Evolutionary conservation across 2,113 vertebrate genomes (phyloP).

Genomic region (Paradoxurus hermaphroditus): DNA sequence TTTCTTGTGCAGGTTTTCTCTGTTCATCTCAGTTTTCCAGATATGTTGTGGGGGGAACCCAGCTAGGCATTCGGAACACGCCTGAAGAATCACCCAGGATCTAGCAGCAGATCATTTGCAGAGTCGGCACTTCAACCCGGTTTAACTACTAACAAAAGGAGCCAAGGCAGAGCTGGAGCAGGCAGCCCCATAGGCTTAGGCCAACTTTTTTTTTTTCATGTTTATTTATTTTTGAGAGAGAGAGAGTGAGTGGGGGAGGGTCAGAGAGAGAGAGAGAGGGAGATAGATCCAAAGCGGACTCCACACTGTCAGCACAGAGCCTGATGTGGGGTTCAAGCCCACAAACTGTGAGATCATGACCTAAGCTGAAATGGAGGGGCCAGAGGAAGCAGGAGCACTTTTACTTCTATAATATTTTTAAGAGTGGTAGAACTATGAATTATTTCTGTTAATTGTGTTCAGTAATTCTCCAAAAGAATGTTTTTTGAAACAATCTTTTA

Average conservation of each 20-base stretch:
- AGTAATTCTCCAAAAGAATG: background rate
- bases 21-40: background rate
- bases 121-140: background rate
- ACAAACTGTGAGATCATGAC: too few relatives aligned
- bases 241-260: too few relatives aligned
- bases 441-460: background rate
- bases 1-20: background rate
- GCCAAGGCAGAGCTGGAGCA: background rate
- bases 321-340: too few relatives aligned
- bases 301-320: too few relatives aligned
- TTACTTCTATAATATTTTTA: background rate
- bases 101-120: background rate
- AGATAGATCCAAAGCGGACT: too few relatives aligned
- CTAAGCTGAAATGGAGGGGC: too few relatives aligned
- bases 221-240: too few relatives aligned
- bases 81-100: background rate
- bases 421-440: background rate
- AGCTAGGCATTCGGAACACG: background rate
- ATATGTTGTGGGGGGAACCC: background rate
- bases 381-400: background rate
- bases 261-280: too few relatives aligned
- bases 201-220: background rate
- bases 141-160: background rate
- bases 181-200: background rate
- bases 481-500: too few relatives aligned